phyloP scores from a whole-genome alignment of 2,113 vertebrate genomes.

The Petromus typicus region DNA sequence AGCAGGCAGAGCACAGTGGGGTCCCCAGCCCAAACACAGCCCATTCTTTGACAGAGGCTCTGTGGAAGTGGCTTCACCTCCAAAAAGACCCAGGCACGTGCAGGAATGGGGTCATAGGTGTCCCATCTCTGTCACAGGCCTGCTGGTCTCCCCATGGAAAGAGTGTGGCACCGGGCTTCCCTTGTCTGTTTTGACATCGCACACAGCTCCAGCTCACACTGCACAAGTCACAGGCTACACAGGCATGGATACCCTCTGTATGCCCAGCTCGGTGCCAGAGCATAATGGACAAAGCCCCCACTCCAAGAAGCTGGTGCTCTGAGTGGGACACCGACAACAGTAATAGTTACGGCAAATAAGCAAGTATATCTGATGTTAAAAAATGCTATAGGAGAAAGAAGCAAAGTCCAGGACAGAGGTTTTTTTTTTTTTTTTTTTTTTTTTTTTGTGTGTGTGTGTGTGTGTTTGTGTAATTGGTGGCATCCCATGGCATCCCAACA shows the following conservation, averaged over 20 bases:
- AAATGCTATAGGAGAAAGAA: background rate
- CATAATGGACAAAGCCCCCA: background rate
- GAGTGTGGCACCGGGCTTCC: too few relatives aligned
- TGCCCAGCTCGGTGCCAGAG: background rate
- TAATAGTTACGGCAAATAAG: background rate
- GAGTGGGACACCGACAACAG: background rate
- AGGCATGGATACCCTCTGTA: accelerated
- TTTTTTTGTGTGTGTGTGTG: too few relatives aligned
- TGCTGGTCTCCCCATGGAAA: accelerated
- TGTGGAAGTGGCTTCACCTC: background rate
- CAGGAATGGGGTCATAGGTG: background rate
- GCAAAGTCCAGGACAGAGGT: background rate
- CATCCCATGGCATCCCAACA: accelerated
- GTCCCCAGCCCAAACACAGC: background rate
- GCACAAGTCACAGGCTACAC: background rate
- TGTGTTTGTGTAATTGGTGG: background rate
- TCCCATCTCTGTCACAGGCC: background rate
- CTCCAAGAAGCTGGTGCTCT: too few relatives aligned
- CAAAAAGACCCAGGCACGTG: background rate
- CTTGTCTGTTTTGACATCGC: background rate
- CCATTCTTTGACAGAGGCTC: background rate
- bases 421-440: too few relatives aligned
- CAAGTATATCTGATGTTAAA: too few relatives aligned
- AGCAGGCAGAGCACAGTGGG: background rate
- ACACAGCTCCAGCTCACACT: background rate